Percentiles rank a stretch among this genome's conserved stretches.
phyloP scores from a whole-genome alignment of 53 echinoderm and acorn worm species.

The Arbacia lixula region DNA sequence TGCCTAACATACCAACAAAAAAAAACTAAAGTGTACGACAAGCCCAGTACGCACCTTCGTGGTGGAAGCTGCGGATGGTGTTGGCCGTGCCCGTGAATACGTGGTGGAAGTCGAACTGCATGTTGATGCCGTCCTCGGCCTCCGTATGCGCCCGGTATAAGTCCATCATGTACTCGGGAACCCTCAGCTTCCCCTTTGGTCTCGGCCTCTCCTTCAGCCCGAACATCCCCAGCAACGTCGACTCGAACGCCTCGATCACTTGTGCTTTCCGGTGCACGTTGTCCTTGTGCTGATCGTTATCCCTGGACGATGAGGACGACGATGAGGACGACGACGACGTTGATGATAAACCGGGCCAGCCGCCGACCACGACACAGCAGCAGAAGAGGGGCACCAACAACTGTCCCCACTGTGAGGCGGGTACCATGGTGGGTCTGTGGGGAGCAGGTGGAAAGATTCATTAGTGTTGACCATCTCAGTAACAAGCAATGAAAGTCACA shows the following conservation, averaged over 20 bases:
- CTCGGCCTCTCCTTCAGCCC: conserved; percentile 88
- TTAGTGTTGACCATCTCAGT: too few species aligned
- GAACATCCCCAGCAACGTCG: conserved; percentile 92
- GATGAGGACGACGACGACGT: conserved; percentile 22
- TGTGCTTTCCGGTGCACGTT: conserved; percentile 68
- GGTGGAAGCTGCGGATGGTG: conserved; percentile 88
- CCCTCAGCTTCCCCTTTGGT: conserved; percentile 70
- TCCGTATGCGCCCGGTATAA: conserved; percentile 80
- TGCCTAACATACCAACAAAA: too few species aligned
- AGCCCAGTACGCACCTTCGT: conserved; percentile 63
- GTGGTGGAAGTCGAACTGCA: conserved; percentile 75
- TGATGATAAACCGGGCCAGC: conserved; percentile 7
- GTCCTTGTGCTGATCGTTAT: background rate
- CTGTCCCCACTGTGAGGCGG: conserved; percentile 66
- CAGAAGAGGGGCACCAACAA: conserved; percentile 69
- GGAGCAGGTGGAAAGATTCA: too few species aligned
- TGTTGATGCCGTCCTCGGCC: conserved; percentile 54
- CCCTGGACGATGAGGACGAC: conserved; percentile 15
- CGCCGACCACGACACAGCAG: conserved; percentile 59
- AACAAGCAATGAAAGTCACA: too few species aligned
- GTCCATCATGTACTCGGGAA: conserved; percentile 98
- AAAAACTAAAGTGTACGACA: too few species aligned
- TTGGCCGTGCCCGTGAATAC: conserved; percentile 75
- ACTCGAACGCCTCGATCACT: conserved; percentile 89
- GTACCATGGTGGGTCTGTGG: conserved; percentile 79